Conservation (phyloP, 1,140 invertebrate genomes). For the Ruditapes philippinarum region DNA sequence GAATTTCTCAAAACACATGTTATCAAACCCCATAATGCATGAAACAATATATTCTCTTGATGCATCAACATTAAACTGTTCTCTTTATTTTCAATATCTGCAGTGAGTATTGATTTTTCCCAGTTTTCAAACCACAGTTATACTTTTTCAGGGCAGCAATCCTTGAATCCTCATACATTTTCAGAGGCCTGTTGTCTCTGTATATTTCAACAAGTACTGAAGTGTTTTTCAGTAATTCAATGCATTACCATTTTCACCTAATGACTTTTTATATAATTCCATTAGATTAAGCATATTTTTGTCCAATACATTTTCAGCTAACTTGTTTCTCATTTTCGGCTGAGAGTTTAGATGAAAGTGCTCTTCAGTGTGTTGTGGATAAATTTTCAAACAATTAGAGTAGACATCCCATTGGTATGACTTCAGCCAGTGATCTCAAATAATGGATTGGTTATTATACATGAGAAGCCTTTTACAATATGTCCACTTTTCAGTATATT, state of each 20-base stretch:
- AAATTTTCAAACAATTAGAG: conserved; percentile 4
- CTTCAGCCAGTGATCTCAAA: conserved; percentile 35
- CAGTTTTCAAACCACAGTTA: background rate
- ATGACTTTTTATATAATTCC: background rate
- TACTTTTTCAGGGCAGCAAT: background rate
- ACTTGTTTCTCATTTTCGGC: too few relatives aligned
- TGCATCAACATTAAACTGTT: background rate
- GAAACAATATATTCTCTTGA: conserved; percentile 13
- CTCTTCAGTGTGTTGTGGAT: conserved; percentile 48
- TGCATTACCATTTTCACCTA: background rate
- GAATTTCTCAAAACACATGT: background rate
- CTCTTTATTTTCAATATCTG: background rate
- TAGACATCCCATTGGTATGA: too few relatives aligned
- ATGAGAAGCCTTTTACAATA: conserved; percentile 1
- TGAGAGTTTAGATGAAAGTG: conserved; percentile 39
- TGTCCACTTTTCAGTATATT: conserved; percentile 48
- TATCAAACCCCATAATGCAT: background rate
- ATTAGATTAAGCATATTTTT: conserved; percentile 56
- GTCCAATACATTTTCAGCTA: conserved; percentile 58
- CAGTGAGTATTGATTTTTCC: background rate
- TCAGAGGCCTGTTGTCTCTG: conserved; percentile 25
- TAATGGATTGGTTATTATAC: background rate
- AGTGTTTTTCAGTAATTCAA: conserved; percentile 32
- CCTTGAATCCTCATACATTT: background rate
- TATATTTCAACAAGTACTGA: conserved; percentile 14